Conservation (phyloP, 30 jellyfish, hydroid and myxozoan species). For the Sanderia malayensis region DNA sequence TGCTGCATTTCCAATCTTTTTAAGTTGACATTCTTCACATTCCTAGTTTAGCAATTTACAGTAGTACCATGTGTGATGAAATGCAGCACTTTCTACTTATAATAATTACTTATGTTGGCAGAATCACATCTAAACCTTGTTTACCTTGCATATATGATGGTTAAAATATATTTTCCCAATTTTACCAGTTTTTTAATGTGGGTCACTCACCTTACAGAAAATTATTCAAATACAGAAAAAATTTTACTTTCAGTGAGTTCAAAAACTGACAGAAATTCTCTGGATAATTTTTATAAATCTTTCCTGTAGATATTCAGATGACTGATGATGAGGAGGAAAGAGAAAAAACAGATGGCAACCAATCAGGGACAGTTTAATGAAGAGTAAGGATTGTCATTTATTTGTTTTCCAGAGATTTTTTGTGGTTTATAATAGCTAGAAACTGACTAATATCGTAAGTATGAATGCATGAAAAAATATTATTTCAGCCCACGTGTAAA, state of each 20-base stretch:
- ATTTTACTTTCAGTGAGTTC: background rate
- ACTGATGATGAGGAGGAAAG: background rate
- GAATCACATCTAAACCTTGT: background rate
- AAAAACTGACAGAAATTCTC: background rate
- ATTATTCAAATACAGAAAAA: background rate
- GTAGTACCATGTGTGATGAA: background rate
- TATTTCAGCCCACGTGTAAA: background rate
- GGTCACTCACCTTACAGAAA: background rate
- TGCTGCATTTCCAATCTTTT: background rate
- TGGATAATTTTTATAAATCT: background rate
- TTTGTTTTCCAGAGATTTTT: background rate
- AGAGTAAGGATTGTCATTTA: background rate
- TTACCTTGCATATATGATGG: background rate
- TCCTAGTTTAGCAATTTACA: background rate
- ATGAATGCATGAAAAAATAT: background rate
- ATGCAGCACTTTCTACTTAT: background rate
- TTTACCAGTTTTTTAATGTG: background rate
- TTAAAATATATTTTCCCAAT: background rate
- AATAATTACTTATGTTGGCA: background rate
- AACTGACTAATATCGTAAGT: background rate
- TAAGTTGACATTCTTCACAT: background rate
- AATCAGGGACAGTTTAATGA: background rate
- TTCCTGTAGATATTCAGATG: background rate
- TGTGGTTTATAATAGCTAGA: background rate
- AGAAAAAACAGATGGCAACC: background rate